Evolutionary conservation across 2,797 vertebrate genomes (phyloP).

Genomic region (Pipistrellus pipistrellus): DNA sequence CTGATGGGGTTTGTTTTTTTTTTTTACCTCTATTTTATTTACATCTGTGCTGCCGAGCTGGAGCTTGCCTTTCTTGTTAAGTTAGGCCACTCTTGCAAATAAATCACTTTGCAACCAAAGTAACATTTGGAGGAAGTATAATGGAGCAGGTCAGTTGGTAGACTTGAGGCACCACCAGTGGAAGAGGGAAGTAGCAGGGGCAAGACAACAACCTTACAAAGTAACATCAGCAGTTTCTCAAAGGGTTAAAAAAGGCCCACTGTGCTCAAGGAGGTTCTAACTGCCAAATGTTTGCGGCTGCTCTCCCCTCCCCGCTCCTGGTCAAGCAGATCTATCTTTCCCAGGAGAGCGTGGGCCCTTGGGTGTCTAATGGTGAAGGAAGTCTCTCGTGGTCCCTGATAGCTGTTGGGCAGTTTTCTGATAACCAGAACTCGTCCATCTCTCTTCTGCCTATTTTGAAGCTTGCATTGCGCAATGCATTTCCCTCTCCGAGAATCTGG

Average conservation of each 20-base stretch:
- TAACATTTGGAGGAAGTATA: constrained; percentile 74
- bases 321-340: no score
- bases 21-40: background rate
- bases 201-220: constrained; percentile 59
- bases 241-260: constrained; percentile 60
- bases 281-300: background rate
- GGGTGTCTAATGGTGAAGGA: background rate
- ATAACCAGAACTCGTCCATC: background rate
- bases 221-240: constrained; percentile 78
- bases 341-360: background rate
- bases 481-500: background rate
- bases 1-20: no score
- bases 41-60: no score
- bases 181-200: constrained; percentile 78
- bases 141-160: constrained; percentile 89
- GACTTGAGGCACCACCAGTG: constrained; percentile 67
- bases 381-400: no score
- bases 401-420: background rate
- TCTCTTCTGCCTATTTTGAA: background rate
- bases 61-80: background rate
- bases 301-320: no score
- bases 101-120: constrained; percentile 75
- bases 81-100: background rate
- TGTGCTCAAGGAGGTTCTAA: constrained; percentile 39
- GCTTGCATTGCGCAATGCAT: background rate